phyloP scores from a whole-genome alignment of 1,140 invertebrate genomes.

The Zaprionus vittiger region DNA sequence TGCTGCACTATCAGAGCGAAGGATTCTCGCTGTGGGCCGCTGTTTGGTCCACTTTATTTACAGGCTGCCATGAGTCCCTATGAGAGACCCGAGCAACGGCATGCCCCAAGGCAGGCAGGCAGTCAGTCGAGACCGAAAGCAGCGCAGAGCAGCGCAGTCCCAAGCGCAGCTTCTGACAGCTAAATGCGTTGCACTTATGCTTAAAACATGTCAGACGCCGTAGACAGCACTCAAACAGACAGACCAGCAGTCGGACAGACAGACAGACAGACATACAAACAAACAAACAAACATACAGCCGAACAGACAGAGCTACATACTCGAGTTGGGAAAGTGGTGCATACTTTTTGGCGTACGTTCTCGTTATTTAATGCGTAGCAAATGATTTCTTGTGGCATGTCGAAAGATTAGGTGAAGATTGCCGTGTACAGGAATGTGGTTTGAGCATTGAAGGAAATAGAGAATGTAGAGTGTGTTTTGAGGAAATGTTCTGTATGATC shows the following conservation, averaged over 20 bases:
- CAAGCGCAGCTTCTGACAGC: constrained; percentile 71
- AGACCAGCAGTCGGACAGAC: constrained; percentile 19
- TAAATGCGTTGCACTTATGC: constrained; percentile 83
- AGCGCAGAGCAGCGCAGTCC: constrained; percentile 23
- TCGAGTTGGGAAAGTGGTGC: constrained; percentile 38
- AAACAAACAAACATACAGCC: neutral
- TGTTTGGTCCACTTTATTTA: constrained; percentile 67
- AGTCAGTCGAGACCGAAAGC: constrained; percentile 59
- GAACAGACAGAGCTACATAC: neutral
- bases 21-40: constrained; percentile 35
- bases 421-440: neutral
- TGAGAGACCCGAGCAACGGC: neutral
- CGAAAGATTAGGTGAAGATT: constrained; percentile 46
- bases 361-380: constrained; percentile 13
- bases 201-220: constrained; percentile 79
- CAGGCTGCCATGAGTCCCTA: constrained; percentile 1
- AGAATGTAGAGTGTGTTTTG: neutral
- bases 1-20: constrained; percentile 42
- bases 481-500: neutral
- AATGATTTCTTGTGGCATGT: constrained; percentile 10
- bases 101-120: constrained; percentile 48
- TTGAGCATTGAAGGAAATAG: neutral
- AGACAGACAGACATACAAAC: constrained; percentile 11
- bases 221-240: constrained; percentile 75
- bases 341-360: constrained; percentile 38